Evolutionary conservation across 2,113 vertebrate genomes (phyloP).

Genomic region (Aepyceros melampus): DNA sequence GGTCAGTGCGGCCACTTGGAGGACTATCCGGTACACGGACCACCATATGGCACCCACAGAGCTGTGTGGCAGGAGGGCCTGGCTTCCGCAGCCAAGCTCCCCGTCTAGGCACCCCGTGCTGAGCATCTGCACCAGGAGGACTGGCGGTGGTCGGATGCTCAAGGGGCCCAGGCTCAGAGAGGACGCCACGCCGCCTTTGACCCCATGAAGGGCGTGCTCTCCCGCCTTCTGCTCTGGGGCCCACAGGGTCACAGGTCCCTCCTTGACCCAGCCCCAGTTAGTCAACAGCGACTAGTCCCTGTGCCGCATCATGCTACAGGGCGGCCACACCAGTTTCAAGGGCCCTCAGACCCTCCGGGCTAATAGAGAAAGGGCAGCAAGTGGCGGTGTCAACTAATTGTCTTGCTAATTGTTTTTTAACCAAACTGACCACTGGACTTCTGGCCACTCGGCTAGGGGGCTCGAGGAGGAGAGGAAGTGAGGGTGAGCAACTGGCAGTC

Average conservation of each 20-base stretch:
- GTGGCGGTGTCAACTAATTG: too few relatives aligned
- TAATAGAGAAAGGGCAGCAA: not conserved
- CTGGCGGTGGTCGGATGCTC: rapidly evolving
- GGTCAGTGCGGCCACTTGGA: not conserved
- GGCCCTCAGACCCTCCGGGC: not conserved
- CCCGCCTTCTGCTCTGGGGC: not conserved
- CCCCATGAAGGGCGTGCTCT: not conserved
- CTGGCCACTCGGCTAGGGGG: not conserved
- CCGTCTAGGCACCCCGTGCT: not conserved
- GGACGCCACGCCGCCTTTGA: not conserved
- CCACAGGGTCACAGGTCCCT: not conserved
- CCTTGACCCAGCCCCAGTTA: not conserved
- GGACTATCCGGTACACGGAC: not conserved
- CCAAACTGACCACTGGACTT: not conserved
- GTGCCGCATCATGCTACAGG: rapidly evolving
- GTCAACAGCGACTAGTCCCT: not conserved
- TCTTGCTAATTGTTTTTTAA: not conserved
- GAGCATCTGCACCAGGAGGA: not conserved
- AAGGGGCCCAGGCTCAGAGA: not conserved
- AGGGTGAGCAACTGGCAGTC: not conserved
- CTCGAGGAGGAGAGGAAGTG: not conserved
- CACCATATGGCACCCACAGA: not conserved
- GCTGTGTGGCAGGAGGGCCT: not conserved
- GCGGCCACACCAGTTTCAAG: not conserved
- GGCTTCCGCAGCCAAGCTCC: not conserved